phyloP scores from a whole-genome alignment of 1,140 invertebrate genomes.

The Magallana gigas region DNA sequence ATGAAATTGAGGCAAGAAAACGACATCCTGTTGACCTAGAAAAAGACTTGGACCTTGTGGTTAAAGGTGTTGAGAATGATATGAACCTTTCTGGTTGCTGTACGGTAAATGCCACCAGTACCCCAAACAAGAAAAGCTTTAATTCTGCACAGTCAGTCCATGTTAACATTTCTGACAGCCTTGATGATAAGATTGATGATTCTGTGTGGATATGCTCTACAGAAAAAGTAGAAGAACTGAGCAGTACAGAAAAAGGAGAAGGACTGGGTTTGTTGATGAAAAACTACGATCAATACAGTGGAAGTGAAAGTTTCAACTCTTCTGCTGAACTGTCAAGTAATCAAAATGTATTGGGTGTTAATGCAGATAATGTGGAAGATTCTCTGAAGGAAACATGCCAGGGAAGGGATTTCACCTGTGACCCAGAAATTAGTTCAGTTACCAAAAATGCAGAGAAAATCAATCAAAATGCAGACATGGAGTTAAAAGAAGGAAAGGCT shows the following conservation, averaged over 20 bases:
- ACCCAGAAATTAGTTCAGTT: too few relatives aligned
- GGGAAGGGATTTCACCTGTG: too few relatives aligned
- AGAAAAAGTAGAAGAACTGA: neutral
- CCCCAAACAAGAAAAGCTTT: neutral
- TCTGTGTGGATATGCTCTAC: too few relatives aligned
- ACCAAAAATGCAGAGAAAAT: too few relatives aligned
- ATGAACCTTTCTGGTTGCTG: neutral
- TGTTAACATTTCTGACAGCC: neutral
- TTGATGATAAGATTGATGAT: too few relatives aligned
- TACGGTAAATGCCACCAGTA: neutral
- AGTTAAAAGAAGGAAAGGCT: neutral
- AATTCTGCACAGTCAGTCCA: neutral
- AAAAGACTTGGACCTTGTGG: neutral
- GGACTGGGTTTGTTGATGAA: neutral
- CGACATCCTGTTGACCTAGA: neutral
- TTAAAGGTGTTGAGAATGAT: too few relatives aligned
- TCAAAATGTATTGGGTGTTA: neutral
- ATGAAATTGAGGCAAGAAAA: neutral
- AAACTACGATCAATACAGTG: conserved; percentile 1
- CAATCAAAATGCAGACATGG: neutral
- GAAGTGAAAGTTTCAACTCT: neutral
- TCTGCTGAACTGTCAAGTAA: neutral
- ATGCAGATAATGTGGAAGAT: neutral
- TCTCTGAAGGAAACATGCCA: too few relatives aligned
- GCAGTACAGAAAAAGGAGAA: neutral